Conservation (phyloP, 2,888 invertebrate genomes). For the Drosophila cognata region DNA sequence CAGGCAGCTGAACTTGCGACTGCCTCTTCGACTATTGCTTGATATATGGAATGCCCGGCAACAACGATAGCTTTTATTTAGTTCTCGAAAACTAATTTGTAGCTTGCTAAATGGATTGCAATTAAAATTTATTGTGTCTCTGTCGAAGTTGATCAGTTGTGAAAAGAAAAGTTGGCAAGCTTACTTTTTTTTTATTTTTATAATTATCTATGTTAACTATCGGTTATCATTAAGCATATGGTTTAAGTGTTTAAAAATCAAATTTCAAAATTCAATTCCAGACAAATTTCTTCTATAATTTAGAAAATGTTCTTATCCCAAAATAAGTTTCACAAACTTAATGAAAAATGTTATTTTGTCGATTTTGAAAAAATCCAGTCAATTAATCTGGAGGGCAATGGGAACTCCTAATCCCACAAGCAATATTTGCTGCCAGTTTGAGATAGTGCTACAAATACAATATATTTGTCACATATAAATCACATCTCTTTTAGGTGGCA, state of each 20-base stretch:
- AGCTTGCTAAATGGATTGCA: background rate
- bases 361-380: background rate
- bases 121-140: background rate
- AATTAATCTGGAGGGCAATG: background rate
- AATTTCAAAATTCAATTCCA: background rate
- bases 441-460: background rate
- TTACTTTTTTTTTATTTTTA: background rate
- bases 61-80: background rate
- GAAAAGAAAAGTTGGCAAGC: background rate
- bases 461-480: conserved; percentile 2
- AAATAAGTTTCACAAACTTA: background rate
- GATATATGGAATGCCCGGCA: background rate
- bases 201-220: background rate
- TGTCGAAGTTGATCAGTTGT: background rate
- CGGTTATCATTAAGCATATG: background rate
- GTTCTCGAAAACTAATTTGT: background rate
- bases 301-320: background rate
- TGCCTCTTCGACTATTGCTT: background rate
- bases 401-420: no score
- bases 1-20: conserved; percentile 12
- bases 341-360: background rate
- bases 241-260: background rate
- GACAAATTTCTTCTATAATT: background rate
- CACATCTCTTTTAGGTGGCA: background rate
- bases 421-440: background rate